These are phyloP conservation scores for Sinella curviseta DNA, from an alignment of 1,140 invertebrate species.

Conservation along the genomic window DNA sequence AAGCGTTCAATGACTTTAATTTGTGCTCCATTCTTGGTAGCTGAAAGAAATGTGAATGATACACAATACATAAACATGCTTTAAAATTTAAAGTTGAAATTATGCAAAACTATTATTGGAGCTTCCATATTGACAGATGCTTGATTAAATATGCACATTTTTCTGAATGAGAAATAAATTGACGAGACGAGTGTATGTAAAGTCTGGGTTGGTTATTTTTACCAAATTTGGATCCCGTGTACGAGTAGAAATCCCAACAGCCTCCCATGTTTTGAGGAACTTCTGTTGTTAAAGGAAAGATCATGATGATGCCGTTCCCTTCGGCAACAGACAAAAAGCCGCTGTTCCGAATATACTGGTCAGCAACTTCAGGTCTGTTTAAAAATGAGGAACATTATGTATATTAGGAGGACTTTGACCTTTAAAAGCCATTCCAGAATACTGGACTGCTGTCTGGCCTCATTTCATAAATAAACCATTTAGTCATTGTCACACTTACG, in stretches of 20 bases:
- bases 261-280: conserved; percentile 34
- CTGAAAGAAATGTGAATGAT: conserved; percentile 32
- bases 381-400: neutral
- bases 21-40: conserved; percentile 40
- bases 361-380: conserved; percentile 28
- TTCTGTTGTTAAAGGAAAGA: conserved; percentile 41
- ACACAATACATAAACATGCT: neutral
- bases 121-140: too few species aligned
- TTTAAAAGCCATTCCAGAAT: neutral
- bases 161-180: too few species aligned
- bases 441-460: too few species aligned
- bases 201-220: too few species aligned
- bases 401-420: too few species aligned
- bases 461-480: neutral
- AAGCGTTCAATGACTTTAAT: conserved; percentile 29
- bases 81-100: neutral
- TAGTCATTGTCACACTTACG: conserved; percentile 24
- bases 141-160: too few species aligned
- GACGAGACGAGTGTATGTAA: too few species aligned
- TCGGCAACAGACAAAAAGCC: conserved; percentile 40
- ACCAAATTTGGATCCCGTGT: conserved; percentile 39
- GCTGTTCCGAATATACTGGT: conserved; percentile 31
- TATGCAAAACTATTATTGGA: too few species aligned
- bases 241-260: conserved; percentile 45
- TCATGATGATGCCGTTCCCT: conserved; percentile 29